Evolutionary conservation across 2,113 vertebrate genomes (phyloP).

Genomic region (Barbus barbus): DNA sequence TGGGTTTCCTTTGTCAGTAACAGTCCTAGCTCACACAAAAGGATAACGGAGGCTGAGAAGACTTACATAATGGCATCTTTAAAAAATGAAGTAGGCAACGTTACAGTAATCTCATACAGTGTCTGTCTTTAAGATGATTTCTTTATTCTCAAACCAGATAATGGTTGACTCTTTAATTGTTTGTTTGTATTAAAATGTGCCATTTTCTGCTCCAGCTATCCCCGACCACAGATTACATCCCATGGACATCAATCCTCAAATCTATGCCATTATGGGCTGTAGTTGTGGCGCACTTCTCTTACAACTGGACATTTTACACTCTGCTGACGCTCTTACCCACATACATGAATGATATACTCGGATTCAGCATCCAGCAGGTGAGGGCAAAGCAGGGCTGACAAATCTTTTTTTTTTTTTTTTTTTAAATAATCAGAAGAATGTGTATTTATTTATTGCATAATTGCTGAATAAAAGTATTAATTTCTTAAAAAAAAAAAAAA

Average conservation of each 20-base stretch:
- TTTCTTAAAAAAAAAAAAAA: no score
- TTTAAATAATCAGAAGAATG: background rate
- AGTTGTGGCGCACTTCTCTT: constrained; percentile 94
- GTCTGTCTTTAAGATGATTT: background rate
- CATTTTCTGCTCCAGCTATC: constrained; percentile 72
- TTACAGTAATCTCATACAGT: background rate
- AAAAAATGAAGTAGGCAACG: constrained; percentile 82
- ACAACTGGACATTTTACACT: constrained; percentile 98
- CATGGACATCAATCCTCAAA: constrained; percentile 84
- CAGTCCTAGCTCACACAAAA: constrained; percentile 84
- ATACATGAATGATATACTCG: constrained; percentile 92
- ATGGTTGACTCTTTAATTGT: background rate
- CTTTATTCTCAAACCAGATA: background rate
- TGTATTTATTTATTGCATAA: background rate
- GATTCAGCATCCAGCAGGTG: constrained; percentile 94
- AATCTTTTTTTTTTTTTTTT: background rate
- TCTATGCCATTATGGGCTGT: constrained; percentile 91
- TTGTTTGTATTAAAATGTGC: background rate
- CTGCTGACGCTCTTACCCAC: constrained; percentile 94
- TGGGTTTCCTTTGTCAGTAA: constrained; percentile 85
- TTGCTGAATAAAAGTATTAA: no score
- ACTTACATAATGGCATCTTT: constrained; percentile 86
- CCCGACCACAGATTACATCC: constrained; percentile 75
- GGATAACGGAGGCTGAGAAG: constrained; percentile 84
- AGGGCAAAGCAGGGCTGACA: constrained; percentile 46